Evolutionary conservation across 2,113 vertebrate genomes (phyloP), one percentile per base, ranked within the genome.

Genomic region (Coreoperca whiteheadi): DNA sequence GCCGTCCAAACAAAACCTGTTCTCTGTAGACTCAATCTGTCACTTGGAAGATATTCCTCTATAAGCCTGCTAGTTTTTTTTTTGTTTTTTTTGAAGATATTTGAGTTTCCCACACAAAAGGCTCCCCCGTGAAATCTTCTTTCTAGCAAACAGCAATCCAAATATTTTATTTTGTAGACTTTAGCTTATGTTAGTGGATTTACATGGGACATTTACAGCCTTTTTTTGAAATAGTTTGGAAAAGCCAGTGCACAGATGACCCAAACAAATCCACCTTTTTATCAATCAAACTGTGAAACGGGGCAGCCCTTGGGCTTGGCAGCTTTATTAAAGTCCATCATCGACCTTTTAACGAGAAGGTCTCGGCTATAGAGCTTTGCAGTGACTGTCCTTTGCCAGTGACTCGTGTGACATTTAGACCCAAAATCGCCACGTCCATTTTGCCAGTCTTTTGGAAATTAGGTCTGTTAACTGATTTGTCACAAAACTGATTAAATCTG

Each of bases 11-110:
- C 70, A 71, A 21, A 21, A 81, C 21, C 30, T 34, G n/a, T 30
- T 65, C 67, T 86, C 81, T 79, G 77, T 68, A 63, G 79, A 74
- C 83, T 72, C 53, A 78, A 10, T 81, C 71, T 78, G 77, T 79
- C 74, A 73, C 50, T 76, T 54, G 18, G 56, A 43, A 79, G 25
- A 74, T 46, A 14, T 39, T 68, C 20, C 20, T 69, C 15, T 20
- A 18, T 51, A 41, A 68, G 56, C 34, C 48, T 48, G 66, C 48
- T 53, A 2, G 25, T 9, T 67, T 56, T 67, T 56, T n/a, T 43
- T 32, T 53, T 77, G 37, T 63, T 28, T 48, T 39, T 66, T 73
- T 87, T 54, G 60, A 73, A 80, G 53, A 74, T 60, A 37, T 78
- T 71, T 65, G 54, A 28, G 37, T 61, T 67, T 5, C 39, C 18